phyloP scores from a whole-genome alignment of 2,888 invertebrate genomes.

The Spisula solida region DNA sequence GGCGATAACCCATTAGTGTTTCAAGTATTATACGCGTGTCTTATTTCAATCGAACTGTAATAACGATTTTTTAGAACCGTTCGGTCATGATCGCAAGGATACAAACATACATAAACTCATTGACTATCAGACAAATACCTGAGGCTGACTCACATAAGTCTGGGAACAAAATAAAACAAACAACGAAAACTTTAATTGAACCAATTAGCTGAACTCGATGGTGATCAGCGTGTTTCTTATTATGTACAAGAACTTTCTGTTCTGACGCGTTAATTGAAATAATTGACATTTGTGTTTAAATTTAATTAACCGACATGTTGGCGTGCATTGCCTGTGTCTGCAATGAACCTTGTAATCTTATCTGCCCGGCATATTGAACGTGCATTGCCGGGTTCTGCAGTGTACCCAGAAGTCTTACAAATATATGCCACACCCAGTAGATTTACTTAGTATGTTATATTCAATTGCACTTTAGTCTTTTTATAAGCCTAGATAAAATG shows the following conservation, averaged over 20 bases:
- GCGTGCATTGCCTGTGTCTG: not conserved
- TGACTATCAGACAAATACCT: too few relatives aligned
- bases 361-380: too few relatives aligned
- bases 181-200: not conserved
- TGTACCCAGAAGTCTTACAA: too few relatives aligned
- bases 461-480: not conserved
- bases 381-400: too few relatives aligned
- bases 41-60: too few relatives aligned
- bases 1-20: too few relatives aligned
- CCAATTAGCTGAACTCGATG: not conserved
- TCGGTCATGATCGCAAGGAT: too few relatives aligned
- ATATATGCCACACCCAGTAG: too few relatives aligned
- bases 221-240: slow-evolving; percentile 9
- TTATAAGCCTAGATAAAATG: not conserved
- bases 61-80: too few relatives aligned
- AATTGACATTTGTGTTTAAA: not conserved
- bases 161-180: not conserved
- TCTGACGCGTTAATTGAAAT: slow-evolving; percentile 2
- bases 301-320: not conserved
- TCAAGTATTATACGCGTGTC: too few relatives aligned
- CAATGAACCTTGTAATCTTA: too few relatives aligned
- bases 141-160: not conserved
- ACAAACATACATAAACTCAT: too few relatives aligned
- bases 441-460: not conserved
- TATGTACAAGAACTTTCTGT: slow-evolving; percentile 7